Percentiles rank a stretch among this genome's conserved stretches.
phyloP scores from a whole-genome alignment of 2,113 vertebrate species.

The Ondatra zibethicus region DNA sequence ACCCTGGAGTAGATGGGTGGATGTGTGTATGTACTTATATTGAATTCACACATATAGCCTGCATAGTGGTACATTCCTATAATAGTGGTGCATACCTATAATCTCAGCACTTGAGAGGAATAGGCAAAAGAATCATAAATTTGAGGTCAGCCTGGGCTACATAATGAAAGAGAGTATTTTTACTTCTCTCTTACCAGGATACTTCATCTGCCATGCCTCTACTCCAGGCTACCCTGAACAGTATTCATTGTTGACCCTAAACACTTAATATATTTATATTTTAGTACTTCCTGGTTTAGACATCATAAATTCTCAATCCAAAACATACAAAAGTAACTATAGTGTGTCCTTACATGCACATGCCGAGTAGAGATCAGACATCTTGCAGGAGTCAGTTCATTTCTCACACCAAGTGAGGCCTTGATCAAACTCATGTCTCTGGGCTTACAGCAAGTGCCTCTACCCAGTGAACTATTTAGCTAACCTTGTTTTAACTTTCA shows the following conservation, averaged over 20 bases:
- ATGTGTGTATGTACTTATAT: not conserved
- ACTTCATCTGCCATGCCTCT: not conserved
- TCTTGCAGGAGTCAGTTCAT: not conserved
- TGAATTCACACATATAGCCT: not conserved
- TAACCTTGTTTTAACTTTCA: not conserved
- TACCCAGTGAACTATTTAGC: not conserved
- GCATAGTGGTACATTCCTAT: not conserved
- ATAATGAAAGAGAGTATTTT: not conserved
- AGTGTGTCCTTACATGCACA: not conserved
- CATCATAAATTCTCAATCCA: not conserved
- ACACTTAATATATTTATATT: not conserved
- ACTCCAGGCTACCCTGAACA: not conserved
- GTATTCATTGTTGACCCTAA: not conserved
- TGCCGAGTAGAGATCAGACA: not conserved
- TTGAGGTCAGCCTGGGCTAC: not conserved
- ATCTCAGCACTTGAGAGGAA: not conserved
- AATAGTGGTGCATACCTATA: not conserved
- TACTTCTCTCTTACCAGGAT: not conserved
- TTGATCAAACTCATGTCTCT: not conserved
- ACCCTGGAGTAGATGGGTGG: not conserved
- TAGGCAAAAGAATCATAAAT: not conserved
- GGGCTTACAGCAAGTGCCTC: not conserved
- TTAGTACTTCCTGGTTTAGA: not conserved
- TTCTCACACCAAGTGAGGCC: not conserved
- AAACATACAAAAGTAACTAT: constrained; percentile 11